Conservation (phyloP, 2,888 invertebrate species). For the Thalpophila matura region DNA sequence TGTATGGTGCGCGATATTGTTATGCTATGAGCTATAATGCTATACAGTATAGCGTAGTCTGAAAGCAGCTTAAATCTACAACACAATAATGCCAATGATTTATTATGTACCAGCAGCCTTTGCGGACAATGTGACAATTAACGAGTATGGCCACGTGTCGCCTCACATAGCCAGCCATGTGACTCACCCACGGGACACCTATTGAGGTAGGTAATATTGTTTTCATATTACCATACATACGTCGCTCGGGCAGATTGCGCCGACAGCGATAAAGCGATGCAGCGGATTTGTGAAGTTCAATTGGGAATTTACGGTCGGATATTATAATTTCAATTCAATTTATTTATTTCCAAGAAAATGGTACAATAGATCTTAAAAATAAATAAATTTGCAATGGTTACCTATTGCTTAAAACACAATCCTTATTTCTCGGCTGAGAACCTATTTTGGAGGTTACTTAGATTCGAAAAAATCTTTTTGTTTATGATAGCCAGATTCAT, state of each 20-base stretch:
- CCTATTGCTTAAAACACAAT: too few species aligned
- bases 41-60: too few species aligned
- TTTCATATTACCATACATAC: conserved; percentile 34
- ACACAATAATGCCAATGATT: conserved; percentile 14
- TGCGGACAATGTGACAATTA: conserved; percentile 51
- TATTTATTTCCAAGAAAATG: too few species aligned
- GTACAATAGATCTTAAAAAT: too few species aligned
- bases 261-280: conserved; percentile 33
- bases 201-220: conserved; percentile 39
- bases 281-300: neutral
- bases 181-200: conserved; percentile 46
- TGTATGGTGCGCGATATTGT: too few species aligned
- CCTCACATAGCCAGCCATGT: conserved; percentile 51
- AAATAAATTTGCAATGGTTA: too few species aligned
- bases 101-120: conserved; percentile 32
- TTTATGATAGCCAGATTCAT: too few species aligned
- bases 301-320: neutral
- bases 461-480: too few species aligned
- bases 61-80: neutral
- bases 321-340: neutral
- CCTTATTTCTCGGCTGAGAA: too few species aligned
- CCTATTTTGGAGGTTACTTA: too few species aligned
- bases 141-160: conserved; percentile 50
- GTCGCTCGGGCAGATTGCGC: conserved; percentile 6
- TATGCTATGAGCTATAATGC: too few species aligned